phyloP scores from a whole-genome alignment of 2,888 invertebrate genomes.

The Mythimna vitellina region DNA sequence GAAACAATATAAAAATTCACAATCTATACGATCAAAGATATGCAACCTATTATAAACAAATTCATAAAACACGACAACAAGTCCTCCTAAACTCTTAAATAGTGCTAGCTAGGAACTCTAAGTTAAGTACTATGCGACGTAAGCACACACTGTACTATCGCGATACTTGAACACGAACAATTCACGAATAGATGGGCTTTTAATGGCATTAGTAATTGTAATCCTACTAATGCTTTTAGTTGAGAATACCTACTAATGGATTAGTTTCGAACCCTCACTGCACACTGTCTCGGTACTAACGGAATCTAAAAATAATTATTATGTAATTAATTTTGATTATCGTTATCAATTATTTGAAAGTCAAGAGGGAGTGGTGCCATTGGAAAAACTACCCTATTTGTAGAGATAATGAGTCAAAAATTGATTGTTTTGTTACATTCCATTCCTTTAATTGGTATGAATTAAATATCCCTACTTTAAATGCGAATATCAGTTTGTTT shows the following conservation, averaged over 20 bases:
- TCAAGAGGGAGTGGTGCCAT: not conserved
- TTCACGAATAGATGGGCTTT: slow-evolving; percentile 77
- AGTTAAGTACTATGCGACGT: slow-evolving; percentile 19
- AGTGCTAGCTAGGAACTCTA: not conserved
- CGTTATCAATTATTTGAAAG: slow-evolving; percentile 1
- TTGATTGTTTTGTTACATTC: not conserved
- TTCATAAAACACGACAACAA: slow-evolving; percentile 9
- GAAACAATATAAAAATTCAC: too few species aligned
- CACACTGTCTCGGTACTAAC: slow-evolving; percentile 52
- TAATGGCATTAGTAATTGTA: slow-evolving; percentile 82
- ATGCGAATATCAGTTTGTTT: too few species aligned
- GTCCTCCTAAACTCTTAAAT: not conserved
- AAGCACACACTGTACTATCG: slow-evolving; percentile 59
- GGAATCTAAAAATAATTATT: slow-evolving; percentile 57
- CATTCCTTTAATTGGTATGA: too few species aligned
- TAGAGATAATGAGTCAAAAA: not conserved
- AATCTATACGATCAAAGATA: too few species aligned
- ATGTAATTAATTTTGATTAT: slow-evolving; percentile 47
- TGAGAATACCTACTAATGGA: slow-evolving; percentile 74
- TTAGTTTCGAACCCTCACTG: slow-evolving; percentile 65
- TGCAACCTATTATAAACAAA: not conserved
- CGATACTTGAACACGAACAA: slow-evolving; percentile 66
- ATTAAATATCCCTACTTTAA: too few species aligned
- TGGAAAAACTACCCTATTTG: slow-evolving; percentile 15
- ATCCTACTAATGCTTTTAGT: slow-evolving; percentile 81